Conservation (phyloP, 2,113 vertebrate genomes). For the Ictidomys tridecemlineatus region DNA sequence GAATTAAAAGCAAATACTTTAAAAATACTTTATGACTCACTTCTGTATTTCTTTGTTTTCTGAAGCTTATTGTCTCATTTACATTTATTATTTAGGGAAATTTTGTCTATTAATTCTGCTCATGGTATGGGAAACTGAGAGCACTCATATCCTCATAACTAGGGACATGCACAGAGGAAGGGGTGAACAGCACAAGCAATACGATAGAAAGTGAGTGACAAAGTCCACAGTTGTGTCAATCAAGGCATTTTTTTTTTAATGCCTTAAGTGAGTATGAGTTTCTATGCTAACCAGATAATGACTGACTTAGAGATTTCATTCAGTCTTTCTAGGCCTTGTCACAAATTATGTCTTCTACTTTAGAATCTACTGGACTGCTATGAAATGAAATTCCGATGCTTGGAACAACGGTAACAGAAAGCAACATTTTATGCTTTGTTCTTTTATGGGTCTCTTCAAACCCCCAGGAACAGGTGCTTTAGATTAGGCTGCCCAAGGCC, state of each 20-base stretch:
- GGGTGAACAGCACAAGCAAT: background rate
- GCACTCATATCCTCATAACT: background rate
- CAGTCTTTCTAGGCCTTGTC: background rate
- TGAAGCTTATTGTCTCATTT: background rate
- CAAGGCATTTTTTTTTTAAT: background rate
- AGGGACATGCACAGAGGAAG: background rate
- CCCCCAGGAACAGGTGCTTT: slow-evolving; percentile 76
- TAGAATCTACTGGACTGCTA: slow-evolving; percentile 64
- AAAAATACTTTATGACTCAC: background rate
- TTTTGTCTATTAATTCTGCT: background rate
- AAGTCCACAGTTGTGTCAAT: background rate
- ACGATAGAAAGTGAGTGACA: background rate
- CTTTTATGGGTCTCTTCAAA: slow-evolving; percentile 45
- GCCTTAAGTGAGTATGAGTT: background rate
- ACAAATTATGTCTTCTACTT: slow-evolving; percentile 22
- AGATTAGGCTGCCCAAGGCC: slow-evolving; percentile 81
- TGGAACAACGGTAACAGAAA: slow-evolving; percentile 61
- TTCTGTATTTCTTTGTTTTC: background rate
- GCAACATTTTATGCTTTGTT: slow-evolving; percentile 60
- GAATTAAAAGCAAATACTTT: slow-evolving; percentile 30
- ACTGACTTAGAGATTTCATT: slow-evolving; percentile 41
- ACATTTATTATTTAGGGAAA: background rate
- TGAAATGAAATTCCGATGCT: slow-evolving; percentile 69
- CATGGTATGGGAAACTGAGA: background rate
- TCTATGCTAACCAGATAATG: slow-evolving; percentile 1